Evolutionary conservation across 2,797 vertebrate species (phyloP).

Genomic region (Danionella dracula): DNA sequence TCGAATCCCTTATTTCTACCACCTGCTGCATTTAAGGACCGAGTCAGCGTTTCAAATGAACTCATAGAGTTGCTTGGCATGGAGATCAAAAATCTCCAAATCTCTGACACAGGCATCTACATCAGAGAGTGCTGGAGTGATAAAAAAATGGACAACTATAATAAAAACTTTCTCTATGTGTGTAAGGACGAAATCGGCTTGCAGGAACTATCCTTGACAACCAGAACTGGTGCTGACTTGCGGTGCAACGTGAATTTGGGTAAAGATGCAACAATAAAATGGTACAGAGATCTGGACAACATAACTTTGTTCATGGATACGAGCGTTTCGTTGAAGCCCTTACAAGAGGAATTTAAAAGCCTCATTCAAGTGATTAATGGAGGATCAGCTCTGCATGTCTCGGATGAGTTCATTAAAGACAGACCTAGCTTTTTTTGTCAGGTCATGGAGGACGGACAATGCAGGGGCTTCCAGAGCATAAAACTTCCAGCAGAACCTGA

Average conservation of each 20-base stretch:
- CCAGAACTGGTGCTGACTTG: slow-evolving; percentile 40
- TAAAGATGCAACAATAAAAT: slow-evolving; percentile 50
- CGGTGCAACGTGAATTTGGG: slow-evolving; percentile 45
- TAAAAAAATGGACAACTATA: slow-evolving; percentile 22
- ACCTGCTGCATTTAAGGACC: slow-evolving; percentile 48
- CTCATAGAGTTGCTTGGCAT: slow-evolving; percentile 47
- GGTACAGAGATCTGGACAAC: slow-evolving; percentile 57
- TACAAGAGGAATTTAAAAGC: slow-evolving; percentile 43
- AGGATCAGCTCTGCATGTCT: slow-evolving; percentile 50
- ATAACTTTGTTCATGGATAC: slow-evolving; percentile 58
- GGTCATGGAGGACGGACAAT: slow-evolving; percentile 49
- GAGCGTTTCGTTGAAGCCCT: slow-evolving; percentile 46
- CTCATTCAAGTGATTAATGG: slow-evolving; percentile 41
- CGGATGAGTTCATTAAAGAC: slow-evolving; percentile 32
- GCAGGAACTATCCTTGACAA: slow-evolving; percentile 38
- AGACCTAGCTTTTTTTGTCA: slow-evolving; percentile 54
- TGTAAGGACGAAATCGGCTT: slow-evolving; percentile 49
- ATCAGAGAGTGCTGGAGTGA: slow-evolving; percentile 64
- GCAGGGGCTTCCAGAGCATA: slow-evolving; percentile 58
- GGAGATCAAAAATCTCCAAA: slow-evolving; percentile 51
- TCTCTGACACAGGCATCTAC: slow-evolving; percentile 61
- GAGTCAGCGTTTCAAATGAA: slow-evolving; percentile 37
- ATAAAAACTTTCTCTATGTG: slow-evolving; percentile 50
- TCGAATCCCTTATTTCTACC: slow-evolving; percentile 29
- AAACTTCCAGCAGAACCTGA: slow-evolving; percentile 36